Evolutionary conservation across 2,888 invertebrate genomes (phyloP), one percentile per base, ranked within the genome.

Genomic region (Drosophila diplacantha): DNA sequence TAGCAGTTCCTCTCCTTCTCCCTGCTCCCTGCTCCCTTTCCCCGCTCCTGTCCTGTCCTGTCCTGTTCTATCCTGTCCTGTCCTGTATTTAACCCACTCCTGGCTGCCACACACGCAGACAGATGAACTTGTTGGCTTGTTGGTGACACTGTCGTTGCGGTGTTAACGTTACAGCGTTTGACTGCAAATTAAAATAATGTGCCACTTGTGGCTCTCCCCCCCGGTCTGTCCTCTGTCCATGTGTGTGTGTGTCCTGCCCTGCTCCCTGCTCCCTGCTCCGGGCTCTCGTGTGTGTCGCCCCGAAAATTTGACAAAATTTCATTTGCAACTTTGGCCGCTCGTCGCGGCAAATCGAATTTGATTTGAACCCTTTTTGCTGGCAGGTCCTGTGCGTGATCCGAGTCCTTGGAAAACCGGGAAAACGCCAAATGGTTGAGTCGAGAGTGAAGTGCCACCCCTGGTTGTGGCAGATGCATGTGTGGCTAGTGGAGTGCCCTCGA

Each of bases 121-220:
- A 49, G 37, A 49, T 49, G 49, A 50, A 73, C 70, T 61, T 63
- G 62, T 63, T 44, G 59, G 58, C 6, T 38, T 46, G 58, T 59
- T 66, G 67, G 44, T 56, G 59, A 68, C 68, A 71, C 64, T 69
- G 73, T 60, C 56, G 66, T 60, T 55, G 57, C 39, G 64, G 79
- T 79, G 79, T 80, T 72, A 81, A 81, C 71, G 82, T 69, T 76
- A 71, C 73, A 73, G 58, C 76, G 78, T 83, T 78, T 80, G 78
- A 78, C 79, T 82, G 75, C 74, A 71, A 75, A 76, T 81, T 81
- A 80, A 85, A 86, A 80, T 83, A 83, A 85, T 84, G 80, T 84
- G 83, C 84, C 85, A 86, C 85, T 86, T 85, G 86, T 85, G 82
- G 86, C 83, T 74, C 73, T 68, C 34, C 47, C 35, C 35, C 3